A percentile compares a stretch with the other conserved stretches of the same genome.
Evolutionary conservation across 2,797 vertebrate species (phyloP).

Genomic region (Florisuga fusca): DNA sequence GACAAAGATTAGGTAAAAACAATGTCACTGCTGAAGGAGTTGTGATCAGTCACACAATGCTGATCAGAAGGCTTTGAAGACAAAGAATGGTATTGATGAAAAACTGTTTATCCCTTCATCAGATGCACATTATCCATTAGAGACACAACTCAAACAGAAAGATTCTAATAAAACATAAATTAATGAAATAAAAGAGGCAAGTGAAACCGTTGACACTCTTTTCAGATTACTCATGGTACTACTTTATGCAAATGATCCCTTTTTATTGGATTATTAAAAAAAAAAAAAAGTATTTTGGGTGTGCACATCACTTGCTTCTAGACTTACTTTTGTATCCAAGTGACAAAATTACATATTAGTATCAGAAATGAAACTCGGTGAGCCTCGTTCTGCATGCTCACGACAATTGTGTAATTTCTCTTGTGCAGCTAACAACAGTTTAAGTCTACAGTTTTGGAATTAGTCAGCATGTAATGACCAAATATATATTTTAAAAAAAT

Average conservation of each 20-base stretch:
- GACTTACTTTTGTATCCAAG: not conserved
- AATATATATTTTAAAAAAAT: not conserved
- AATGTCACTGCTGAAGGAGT: not conserved
- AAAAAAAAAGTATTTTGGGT: too few species aligned
- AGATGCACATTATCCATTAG: not conserved
- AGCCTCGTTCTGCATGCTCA: not conserved
- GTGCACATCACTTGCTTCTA: not conserved
- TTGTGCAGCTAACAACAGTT: not conserved
- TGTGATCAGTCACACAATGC: not conserved
- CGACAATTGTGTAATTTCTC: not conserved
- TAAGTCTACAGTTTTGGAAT: not conserved
- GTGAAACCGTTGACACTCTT: not conserved
- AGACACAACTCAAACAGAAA: not conserved
- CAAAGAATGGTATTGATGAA: not conserved
- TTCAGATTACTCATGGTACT: not conserved
- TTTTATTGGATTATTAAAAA: not conserved
- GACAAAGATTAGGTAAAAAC: not conserved
- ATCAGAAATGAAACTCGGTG: not conserved
- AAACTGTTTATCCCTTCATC: not conserved
- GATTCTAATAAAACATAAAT: not conserved
- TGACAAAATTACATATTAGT: not conserved
- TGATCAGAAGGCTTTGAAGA: not conserved
- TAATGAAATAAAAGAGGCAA: not conserved
- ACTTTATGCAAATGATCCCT: not conserved
- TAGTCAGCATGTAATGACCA: not conserved